A percentile compares a stretch with the other conserved stretches of the same genome.
These are phyloP conservation scores for Aphidius colemani DNA, from an alignment of 2,888 invertebrate genomes.

Conservation along the genomic window DNA sequence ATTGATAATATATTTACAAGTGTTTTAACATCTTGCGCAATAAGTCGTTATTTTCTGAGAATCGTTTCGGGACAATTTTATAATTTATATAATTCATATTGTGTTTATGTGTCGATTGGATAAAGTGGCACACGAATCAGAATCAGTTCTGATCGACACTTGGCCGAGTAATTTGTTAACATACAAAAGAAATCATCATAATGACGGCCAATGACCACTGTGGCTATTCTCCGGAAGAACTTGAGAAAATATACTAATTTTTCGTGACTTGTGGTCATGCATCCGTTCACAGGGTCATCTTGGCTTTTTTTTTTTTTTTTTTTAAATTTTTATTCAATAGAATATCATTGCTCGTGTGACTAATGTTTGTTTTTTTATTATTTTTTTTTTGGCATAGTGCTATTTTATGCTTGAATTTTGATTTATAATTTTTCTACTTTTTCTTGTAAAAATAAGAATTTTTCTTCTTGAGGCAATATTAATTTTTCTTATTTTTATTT, in stretches of 20 bases:
- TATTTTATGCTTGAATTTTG: neutral
- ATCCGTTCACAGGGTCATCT: constrained; percentile 12
- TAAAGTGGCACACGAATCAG: too few relatives aligned
- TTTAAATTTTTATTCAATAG: too few relatives aligned
- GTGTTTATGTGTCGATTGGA: neutral
- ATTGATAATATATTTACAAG: too few relatives aligned
- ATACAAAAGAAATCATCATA: constrained; percentile 4
- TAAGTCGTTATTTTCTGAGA: neutral
- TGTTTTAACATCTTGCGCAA: too few relatives aligned
- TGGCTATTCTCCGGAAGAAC: neutral
- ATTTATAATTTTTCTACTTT: too few relatives aligned
- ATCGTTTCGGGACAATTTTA: neutral
- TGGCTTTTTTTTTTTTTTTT: neutral
- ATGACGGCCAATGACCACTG: constrained; percentile 2
- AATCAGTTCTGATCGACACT: too few relatives aligned
- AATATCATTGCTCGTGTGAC: neutral
- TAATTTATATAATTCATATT: too few relatives aligned
- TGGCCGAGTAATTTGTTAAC: neutral
- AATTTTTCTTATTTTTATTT: too few relatives aligned
- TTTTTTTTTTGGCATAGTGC: constrained; percentile 1
- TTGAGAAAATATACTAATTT: constrained; percentile 10
- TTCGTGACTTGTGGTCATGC: constrained; percentile 20
- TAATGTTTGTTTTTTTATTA: neutral
- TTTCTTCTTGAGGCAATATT: too few relatives aligned
- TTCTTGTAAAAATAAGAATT: too few relatives aligned